Conservation (phyloP, 2,113 vertebrate species). For the Sebastes schlegelii region DNA sequence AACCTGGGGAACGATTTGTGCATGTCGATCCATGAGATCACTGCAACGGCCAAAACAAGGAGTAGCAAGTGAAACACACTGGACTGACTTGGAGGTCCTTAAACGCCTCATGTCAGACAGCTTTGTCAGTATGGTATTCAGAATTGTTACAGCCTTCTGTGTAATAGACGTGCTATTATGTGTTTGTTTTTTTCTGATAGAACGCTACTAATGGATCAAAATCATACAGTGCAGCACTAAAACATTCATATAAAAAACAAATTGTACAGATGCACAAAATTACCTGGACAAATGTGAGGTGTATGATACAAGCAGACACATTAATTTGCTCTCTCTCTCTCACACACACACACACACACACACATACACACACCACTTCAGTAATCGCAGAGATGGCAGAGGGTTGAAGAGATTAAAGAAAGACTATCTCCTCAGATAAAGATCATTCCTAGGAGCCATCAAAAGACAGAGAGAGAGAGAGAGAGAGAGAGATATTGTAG, state of each 20-base stretch:
- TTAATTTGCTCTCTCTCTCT: background rate
- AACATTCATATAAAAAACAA: background rate
- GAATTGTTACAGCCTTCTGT: too few relatives aligned
- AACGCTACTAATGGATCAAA: background rate
- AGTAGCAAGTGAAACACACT: too few relatives aligned
- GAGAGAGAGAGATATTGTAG: background rate
- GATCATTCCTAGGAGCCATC: constrained; percentile 40
- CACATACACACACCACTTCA: constrained; percentile 29
- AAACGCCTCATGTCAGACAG: too few relatives aligned
- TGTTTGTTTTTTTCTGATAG: background rate
- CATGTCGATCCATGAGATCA: too few relatives aligned
- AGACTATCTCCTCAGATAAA: constrained; percentile 60
- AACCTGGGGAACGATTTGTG: too few relatives aligned
- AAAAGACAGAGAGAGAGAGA: background rate
- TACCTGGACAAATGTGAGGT: background rate
- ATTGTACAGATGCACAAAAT: background rate
- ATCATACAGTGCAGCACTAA: background rate
- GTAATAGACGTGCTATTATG: background rate
- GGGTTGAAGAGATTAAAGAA: constrained; percentile 60
- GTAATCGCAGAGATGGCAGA: constrained; percentile 32
- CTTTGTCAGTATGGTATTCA: too few relatives aligned
- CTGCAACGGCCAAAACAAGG: too few relatives aligned
- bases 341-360: background rate
- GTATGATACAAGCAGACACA: constrained; percentile 1
- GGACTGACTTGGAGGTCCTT: too few relatives aligned